A percentile compares a stretch with the other conserved stretches of the same genome.
Evolutionary conservation across 2,113 vertebrate genomes (phyloP).

Genomic region (Hylia prasina): DNA sequence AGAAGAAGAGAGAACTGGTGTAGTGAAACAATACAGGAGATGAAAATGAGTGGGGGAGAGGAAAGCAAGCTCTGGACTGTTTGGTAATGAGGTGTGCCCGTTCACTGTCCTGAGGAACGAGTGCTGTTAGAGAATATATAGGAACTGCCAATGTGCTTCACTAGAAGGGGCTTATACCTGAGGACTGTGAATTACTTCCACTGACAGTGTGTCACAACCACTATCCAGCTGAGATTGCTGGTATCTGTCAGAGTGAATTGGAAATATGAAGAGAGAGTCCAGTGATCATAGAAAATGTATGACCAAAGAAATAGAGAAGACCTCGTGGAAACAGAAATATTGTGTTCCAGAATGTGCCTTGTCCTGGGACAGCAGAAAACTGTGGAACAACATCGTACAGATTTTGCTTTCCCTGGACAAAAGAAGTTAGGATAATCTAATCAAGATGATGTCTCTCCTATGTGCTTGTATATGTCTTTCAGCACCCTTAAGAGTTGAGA

Average conservation of each 20-base stretch:
- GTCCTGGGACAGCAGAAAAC: neutral
- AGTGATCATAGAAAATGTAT: neutral
- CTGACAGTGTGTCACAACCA: neutral
- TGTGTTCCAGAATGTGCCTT: neutral
- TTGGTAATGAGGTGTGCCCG: rapidly evolving
- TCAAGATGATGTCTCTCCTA: neutral
- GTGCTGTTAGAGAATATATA: neutral
- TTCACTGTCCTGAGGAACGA: rapidly evolving
- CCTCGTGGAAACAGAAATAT: neutral
- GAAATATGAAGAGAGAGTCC: neutral
- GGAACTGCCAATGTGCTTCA: neutral
- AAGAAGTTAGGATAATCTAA: neutral
- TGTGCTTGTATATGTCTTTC: neutral
- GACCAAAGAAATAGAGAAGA: neutral
- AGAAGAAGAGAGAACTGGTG: neutral
- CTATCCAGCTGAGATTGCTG: neutral
- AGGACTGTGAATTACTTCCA: neutral
- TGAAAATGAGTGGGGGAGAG: neutral
- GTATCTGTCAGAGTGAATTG: neutral
- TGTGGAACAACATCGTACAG: rapidly evolving
- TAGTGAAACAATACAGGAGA: neutral
- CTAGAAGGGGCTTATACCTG: neutral
- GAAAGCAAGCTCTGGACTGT: neutral
- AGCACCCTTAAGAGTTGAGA: neutral
- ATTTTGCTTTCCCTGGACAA: neutral